phyloP scores from a whole-genome alignment of 2,113 vertebrate genomes.

The Oxygymnocypris stewartii region DNA sequence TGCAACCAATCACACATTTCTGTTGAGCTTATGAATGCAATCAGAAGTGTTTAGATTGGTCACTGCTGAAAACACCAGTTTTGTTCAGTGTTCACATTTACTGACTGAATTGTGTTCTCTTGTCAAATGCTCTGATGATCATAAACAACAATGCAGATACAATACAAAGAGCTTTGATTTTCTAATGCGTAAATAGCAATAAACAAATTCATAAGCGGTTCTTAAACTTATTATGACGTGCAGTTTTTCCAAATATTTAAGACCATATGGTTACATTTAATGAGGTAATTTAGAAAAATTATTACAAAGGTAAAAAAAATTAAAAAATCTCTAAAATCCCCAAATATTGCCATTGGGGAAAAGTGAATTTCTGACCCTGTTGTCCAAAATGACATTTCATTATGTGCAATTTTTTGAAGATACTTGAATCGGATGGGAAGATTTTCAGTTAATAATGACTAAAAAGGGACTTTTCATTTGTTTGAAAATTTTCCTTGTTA shows the following conservation, averaged over 20 bases:
- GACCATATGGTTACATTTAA: not conserved
- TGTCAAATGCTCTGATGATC: not conserved
- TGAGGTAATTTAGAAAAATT: not conserved
- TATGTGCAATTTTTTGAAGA: too few relatives aligned
- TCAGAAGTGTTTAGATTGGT: not conserved
- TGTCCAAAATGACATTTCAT: not conserved
- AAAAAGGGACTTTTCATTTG: not conserved
- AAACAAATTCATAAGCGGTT: not conserved
- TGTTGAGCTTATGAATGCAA: not conserved
- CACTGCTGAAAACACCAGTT: too few relatives aligned
- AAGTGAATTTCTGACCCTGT: not conserved
- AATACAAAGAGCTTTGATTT: not conserved
- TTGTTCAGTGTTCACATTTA: not conserved
- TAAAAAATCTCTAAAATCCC: too few relatives aligned
- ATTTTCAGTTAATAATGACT: not conserved
- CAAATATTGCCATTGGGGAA: too few relatives aligned
- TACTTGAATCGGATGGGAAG: not conserved
- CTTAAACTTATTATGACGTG: not conserved
- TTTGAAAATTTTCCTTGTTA: not conserved
- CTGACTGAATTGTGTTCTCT: not conserved
- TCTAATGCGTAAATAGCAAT: not conserved
- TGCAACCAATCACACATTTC: not conserved
- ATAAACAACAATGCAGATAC: not conserved
- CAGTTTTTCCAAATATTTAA: not conserved
- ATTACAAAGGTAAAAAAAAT: too few relatives aligned